Percentiles rank a stretch among this genome's conserved stretches.
Conservation (phyloP, 2,797 vertebrate species). For the Sebastes vulpes region DNA sequence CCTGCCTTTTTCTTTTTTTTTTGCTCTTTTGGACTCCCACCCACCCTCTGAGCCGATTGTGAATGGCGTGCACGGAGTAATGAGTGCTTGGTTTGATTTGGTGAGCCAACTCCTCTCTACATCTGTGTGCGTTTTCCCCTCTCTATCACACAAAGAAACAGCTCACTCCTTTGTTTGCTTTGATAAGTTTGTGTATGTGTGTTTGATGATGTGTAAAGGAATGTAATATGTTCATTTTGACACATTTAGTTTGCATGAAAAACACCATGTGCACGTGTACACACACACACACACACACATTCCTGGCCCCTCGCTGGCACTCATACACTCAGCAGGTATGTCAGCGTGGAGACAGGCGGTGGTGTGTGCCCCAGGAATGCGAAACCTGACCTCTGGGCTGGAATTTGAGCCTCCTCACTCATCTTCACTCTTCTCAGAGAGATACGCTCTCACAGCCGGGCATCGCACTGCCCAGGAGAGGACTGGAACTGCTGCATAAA, state of each 20-base stretch:
- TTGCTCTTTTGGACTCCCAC: constrained; percentile 50
- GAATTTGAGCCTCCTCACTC: constrained; percentile 83
- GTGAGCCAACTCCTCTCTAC: constrained; percentile 27
- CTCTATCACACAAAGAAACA: constrained; percentile 1
- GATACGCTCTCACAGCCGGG: constrained; percentile 55
- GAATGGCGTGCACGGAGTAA: constrained; percentile 32
- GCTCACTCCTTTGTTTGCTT: constrained; percentile 38
- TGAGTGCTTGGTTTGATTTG: constrained; percentile 43
- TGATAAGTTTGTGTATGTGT: constrained; percentile 24
- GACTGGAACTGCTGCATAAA: constrained; percentile 47
- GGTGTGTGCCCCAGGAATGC: constrained; percentile 86
- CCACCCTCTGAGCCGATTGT: constrained; percentile 54
- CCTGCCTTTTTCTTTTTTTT: background rate
- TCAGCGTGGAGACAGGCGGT: constrained; percentile 79
- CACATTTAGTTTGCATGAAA: constrained; percentile 33
- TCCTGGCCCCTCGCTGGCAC: constrained; percentile 64
- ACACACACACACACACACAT: constrained; percentile 48
- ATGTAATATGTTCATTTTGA: constrained; percentile 44
- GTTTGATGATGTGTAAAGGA: constrained; percentile 35
- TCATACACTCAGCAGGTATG: constrained; percentile 82
- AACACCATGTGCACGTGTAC: constrained; percentile 23
- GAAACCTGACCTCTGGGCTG: constrained; percentile 84
- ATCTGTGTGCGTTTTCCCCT: constrained; percentile 39
- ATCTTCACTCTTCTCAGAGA: constrained; percentile 78
- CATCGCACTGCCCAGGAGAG: constrained; percentile 43